A percentile compares a stretch with the other conserved stretches of the same genome.
phyloP scores from a whole-genome alignment of 2,888 invertebrate genomes.

The Crepidodera aurea region DNA sequence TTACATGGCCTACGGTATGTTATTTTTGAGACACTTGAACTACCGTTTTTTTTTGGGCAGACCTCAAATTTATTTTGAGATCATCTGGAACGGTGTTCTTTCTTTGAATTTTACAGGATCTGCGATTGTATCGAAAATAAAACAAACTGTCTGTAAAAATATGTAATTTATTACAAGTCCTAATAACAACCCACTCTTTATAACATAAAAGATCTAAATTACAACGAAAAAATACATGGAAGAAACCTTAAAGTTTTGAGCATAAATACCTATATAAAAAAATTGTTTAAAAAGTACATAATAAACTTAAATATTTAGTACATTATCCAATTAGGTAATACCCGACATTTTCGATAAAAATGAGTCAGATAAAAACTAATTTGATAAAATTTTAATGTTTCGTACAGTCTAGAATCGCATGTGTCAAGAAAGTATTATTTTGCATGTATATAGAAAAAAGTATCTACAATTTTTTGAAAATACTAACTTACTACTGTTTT shows the following conservation, averaged over 20 bases:
- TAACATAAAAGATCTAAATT: constrained; percentile 36
- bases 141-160: constrained; percentile 39
- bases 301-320: constrained; percentile 1
- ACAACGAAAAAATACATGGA: constrained; percentile 36
- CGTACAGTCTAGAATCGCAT: constrained; percentile 2
- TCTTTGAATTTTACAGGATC: too few relatives aligned
- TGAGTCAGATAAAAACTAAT: not conserved
- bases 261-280: constrained; percentile 28
- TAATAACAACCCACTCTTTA: constrained; percentile 45
- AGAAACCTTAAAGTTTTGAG: constrained; percentile 38
- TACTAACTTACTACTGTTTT: too few relatives aligned
- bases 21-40: too few relatives aligned
- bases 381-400: constrained; percentile 1
- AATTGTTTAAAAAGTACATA: constrained; percentile 9
- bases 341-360: not conserved
- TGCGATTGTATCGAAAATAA: too few relatives aligned
- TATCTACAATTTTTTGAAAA: too few relatives aligned
- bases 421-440: constrained; percentile 3
- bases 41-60: too few relatives aligned
- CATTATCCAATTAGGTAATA: not conserved
- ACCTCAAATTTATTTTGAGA: too few relatives aligned
- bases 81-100: too few relatives aligned
- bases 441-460: constrained; percentile 17
- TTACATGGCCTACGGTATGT: too few relatives aligned
- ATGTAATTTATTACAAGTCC: constrained; percentile 43